Conservation (phyloP, 2,888 invertebrate species). For the Lepidochrysops patricia region DNA sequence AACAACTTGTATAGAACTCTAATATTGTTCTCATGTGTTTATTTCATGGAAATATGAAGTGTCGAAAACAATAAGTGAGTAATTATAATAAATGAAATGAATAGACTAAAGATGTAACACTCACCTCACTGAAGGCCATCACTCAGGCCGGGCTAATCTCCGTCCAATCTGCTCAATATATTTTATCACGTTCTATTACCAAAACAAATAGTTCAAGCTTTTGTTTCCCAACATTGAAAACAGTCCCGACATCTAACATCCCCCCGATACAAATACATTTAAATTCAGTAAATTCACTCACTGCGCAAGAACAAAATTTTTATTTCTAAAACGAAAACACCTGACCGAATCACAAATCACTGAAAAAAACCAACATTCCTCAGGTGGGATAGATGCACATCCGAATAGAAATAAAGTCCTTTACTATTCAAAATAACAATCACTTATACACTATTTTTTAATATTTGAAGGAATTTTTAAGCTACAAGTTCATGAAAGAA, state of each 20-base stretch:
- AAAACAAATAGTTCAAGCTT: slow-evolving; percentile 74
- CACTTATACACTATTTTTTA: slow-evolving; percentile 43
- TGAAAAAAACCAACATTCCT: slow-evolving; percentile 78
- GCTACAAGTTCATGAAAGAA: slow-evolving; percentile 46
- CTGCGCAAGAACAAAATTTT: slow-evolving; percentile 73
- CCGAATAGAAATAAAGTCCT: slow-evolving; percentile 33
- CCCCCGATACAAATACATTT: slow-evolving; percentile 70
- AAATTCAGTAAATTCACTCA: slow-evolving; percentile 68
- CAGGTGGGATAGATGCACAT: slow-evolving; percentile 75
- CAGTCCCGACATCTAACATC: slow-evolving; percentile 71
- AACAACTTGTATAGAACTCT: neutral
- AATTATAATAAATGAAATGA: neutral
- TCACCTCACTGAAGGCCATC: slow-evolving; percentile 88
- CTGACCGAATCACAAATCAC: slow-evolving; percentile 77
- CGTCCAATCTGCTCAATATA: slow-evolving; percentile 68
- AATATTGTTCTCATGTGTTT: neutral
- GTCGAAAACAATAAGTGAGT: neutral
- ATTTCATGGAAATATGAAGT: neutral
- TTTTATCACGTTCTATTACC: slow-evolving; percentile 56
- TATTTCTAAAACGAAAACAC: slow-evolving; percentile 72
- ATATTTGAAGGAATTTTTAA: slow-evolving; percentile 40
- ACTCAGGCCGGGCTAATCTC: slow-evolving; percentile 74
- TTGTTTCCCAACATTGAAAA: slow-evolving; percentile 72
- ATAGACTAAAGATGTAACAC: slow-evolving; percentile 33
- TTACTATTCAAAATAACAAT: slow-evolving; percentile 37